Evolutionary conservation across 1,140 invertebrate species (phyloP), one percentile per base, ranked within the genome.

Genomic region (Hesperophylax magnus): DNA sequence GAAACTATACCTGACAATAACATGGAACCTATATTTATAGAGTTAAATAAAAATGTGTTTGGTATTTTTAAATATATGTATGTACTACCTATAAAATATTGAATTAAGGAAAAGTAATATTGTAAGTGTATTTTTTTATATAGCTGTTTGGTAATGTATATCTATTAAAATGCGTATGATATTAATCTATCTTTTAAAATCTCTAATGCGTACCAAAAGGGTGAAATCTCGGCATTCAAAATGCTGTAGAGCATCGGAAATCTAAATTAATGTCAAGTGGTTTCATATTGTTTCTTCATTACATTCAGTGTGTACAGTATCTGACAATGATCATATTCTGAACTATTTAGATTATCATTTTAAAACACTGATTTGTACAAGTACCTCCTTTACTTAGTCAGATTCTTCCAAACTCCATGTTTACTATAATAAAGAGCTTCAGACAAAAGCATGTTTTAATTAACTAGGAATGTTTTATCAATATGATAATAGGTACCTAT

Each of bases 111-210:
- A 47, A 71, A 52, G 24, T 34, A 24, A 71, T 52, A 79, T 24
- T 69, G 61, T 78, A 78, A 71, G 56, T 79, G 77, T 79, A 79
- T 79, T 79, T 79, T 79, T 79, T 79, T 79, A 79, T 71, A 71
- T 79, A 58, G 54, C 20, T 56, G 65, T 79, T 69, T 79, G 39
- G 22, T 53, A 79, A 34, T 54, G 60, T 39, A 69, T 79, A 39
- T 22, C 27, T 69, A 72, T 56, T 47, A 22, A n/a, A 58, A 18
- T 18, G 20, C 20, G 56, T 58, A 20, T 58, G n/a, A 58, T 18
- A 5, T 18, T 56, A 56, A 15, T 58, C 20, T 71, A n/a, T 47
- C 27, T 20, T 52, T 71, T 53, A 71, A 58, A 18, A 56, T 71
- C 17, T 52, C 39, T 20, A 24, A 71, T 52, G 67, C 47, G 67